Evolutionary conservation across 2,797 vertebrate genomes (phyloP).

Genomic region (Eleutherodactylus coqui): DNA sequence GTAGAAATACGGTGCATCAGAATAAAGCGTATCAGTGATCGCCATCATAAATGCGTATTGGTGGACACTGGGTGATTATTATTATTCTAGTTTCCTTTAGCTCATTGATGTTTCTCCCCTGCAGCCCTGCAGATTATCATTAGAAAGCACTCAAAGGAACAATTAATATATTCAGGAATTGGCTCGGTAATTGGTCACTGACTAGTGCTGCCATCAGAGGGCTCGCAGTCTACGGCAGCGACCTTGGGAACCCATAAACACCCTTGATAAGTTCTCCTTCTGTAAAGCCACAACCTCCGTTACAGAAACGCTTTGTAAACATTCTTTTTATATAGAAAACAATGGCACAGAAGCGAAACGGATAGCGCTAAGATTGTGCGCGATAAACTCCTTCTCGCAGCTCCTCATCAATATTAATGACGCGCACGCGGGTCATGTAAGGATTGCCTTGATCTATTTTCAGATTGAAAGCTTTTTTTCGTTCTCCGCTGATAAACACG

Average conservation of each 20-base stretch:
- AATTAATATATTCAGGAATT: no score
- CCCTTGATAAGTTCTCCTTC: background rate
- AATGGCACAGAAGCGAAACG: background rate
- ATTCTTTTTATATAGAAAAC: background rate
- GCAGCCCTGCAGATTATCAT: no score
- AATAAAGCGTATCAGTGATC: no score
- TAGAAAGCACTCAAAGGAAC: no score
- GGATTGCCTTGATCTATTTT: slow-evolving; percentile 50
- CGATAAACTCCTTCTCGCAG: background rate
- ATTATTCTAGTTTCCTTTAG: no score
- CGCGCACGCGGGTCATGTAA: slow-evolving; percentile 37
- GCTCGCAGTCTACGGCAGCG: background rate
- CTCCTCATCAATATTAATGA: slow-evolving; percentile 44
- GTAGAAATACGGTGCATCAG: no score
- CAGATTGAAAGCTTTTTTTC: slow-evolving; percentile 9
- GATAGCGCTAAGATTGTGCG: background rate
- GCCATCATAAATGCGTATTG: no score
- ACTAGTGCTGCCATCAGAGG: background rate
- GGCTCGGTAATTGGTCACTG: background rate
- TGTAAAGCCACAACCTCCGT: background rate
- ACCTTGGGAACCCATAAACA: background rate
- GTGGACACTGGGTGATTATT: no score
- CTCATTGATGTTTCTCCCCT: no score
- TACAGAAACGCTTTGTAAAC: background rate
- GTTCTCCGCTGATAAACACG: slow-evolving; percentile 22